Base-by-base conservation (phyloP, 2,888 invertebrate species). In the Dasysyrphus tricinctus region DNA sequence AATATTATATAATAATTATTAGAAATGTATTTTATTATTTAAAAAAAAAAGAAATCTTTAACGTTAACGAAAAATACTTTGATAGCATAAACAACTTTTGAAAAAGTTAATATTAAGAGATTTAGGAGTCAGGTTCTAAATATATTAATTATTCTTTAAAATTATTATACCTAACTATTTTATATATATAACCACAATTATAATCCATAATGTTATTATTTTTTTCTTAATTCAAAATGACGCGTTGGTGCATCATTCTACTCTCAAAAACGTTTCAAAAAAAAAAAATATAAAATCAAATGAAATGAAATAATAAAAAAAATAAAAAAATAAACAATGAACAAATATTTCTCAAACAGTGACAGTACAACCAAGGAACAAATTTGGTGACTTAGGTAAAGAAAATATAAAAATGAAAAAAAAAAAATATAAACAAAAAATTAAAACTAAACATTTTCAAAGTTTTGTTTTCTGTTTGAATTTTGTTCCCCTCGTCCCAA, bases 361-460 rank as follows among this genome's bases (percentile, higher is more conserved):
- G 94, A 94, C 95, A 93, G 94, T 95, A 93, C 95, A 94, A 93
- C 94, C 95, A 93, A 94, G 95, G 95, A 95, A 92, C 91, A 93
- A 95, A 94, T 94, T 94, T 93, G 95, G 95, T 94, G 95, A 95
- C 93, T 94, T 95, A 95, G 95, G 95, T 95, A 95, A 95, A 94
- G 63, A 88, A 85, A 88, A 84, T 75, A 77, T 76, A 89, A 82
- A 88, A 85, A 85, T 65, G 37, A 74, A 74, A 73, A 59, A 59
- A n/a, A 77, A 85, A 74, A 7, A 24, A 59, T 65, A 61, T 32
- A 70, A 75, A 79, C 39, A 37, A 78, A 74, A 4, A 74, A 61
- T 80, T 76, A 79, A 65, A 74, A 54, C 39, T 79, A 54, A 49
- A 73, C 44, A 19, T 74, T 75, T 77, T 69, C 65, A 63, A 59